Conservation (phyloP, 2,113 vertebrate genomes). For the Sterrhoptilus dennistouni region DNA sequence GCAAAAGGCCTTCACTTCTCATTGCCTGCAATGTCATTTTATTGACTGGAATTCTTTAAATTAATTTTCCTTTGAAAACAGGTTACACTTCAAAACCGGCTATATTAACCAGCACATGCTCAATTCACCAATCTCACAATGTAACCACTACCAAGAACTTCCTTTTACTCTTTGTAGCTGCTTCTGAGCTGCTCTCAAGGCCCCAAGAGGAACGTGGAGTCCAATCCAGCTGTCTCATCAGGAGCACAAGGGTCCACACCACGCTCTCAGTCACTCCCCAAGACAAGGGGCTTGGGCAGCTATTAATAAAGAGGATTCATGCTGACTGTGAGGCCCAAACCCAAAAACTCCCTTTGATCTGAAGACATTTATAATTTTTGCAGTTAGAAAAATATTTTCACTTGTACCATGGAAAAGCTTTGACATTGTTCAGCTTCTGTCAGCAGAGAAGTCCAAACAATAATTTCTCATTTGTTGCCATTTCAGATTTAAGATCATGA, state of each 20-base stretch:
- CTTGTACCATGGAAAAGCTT: neutral
- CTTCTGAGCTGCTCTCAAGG: neutral
- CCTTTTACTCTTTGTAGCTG: neutral
- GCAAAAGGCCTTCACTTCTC: conserved; percentile 31
- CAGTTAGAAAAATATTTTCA: neutral
- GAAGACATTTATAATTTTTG: neutral
- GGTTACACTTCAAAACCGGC: neutral
- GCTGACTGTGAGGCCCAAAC: neutral
- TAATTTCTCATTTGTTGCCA: neutral
- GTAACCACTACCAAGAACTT: neutral
- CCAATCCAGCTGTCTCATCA: neutral
- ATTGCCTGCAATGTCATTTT: neutral
- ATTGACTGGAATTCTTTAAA: conserved; percentile 2
- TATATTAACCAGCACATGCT: neutral
- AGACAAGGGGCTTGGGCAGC: neutral
- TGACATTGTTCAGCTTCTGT: neutral
- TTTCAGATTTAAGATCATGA: neutral
- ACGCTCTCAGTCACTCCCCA: rapidly evolving
- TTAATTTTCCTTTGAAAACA: neutral
- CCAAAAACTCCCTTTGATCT: neutral
- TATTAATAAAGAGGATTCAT: neutral
- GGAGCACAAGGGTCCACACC: neutral
- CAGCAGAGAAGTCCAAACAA: neutral
- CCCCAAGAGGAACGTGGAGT: neutral
- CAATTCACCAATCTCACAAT: neutral